Evolutionary conservation across 2,113 vertebrate genomes (phyloP).

Genomic region (Epinephelus fuscoguttatus): DNA sequence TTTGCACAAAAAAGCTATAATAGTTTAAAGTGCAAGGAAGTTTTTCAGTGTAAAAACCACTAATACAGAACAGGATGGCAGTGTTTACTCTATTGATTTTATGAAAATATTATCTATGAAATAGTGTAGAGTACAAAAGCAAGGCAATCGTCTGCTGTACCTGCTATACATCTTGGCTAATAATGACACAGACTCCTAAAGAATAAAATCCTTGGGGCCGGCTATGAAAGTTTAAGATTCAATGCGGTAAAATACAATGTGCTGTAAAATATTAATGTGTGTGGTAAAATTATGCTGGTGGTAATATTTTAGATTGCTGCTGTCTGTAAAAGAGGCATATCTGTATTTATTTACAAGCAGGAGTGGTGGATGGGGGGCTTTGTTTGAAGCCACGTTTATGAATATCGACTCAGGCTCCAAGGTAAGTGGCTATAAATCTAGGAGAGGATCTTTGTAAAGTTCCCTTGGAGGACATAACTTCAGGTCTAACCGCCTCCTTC

Average conservation of each 20-base stretch:
- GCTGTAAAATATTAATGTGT: slow-evolving; percentile 87
- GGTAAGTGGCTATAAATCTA: slow-evolving; percentile 87
- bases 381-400: slow-evolving; percentile 87
- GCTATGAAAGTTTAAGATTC: slow-evolving; percentile 84
- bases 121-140: slow-evolving; percentile 21
- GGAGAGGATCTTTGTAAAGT: slow-evolving; percentile 80
- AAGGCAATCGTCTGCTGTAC: slow-evolving; percentile 20
- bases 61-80: slow-evolving; percentile 17
- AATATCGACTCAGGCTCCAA: slow-evolving; percentile 84
- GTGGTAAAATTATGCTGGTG: slow-evolving; percentile 86
- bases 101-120: slow-evolving; percentile 45
- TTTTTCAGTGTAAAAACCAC: not conserved
- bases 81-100: slow-evolving; percentile 39
- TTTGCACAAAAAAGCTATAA: not conserved
- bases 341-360: slow-evolving; percentile 87
- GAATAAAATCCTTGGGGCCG: slow-evolving; percentile 77
- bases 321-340: slow-evolving; percentile 87
- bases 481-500: slow-evolving; percentile 76
- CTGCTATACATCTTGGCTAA: slow-evolving; percentile 67
- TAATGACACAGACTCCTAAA: slow-evolving; percentile 71
- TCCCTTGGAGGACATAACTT: slow-evolving; percentile 85
- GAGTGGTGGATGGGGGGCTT: slow-evolving; percentile 78
- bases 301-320: slow-evolving; percentile 87
- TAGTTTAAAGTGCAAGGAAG: no score
- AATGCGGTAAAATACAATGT: slow-evolving; percentile 86